phyloP scores from a whole-genome alignment of 2,113 vertebrate species.

The Rafetus swinhoei region DNA sequence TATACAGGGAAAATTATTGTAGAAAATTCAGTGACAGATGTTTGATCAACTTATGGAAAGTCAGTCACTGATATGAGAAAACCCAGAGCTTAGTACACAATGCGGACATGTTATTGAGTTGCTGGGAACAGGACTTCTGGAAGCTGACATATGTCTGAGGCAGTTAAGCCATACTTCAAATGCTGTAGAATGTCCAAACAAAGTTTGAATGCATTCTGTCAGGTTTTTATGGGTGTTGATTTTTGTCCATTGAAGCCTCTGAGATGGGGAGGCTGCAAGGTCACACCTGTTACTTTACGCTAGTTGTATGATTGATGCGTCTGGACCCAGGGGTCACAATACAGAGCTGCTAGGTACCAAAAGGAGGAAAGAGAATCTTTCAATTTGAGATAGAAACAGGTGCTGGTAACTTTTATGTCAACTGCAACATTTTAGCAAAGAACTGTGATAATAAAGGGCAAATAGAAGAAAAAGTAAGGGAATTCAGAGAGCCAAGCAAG shows the following conservation, averaged over 20 bases:
- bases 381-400: conserved; percentile 71
- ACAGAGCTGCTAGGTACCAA: conserved; percentile 33
- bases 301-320: conserved; percentile 51
- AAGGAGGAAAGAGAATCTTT: conserved; percentile 50
- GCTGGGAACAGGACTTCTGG: neutral
- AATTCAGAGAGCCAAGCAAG: neutral
- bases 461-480: neutral
- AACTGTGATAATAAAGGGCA: conserved; percentile 29
- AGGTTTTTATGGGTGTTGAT: neutral
- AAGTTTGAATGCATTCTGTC: neutral
- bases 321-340: conserved; percentile 39
- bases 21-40: neutral
- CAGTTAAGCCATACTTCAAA: neutral
- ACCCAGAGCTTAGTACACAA: neutral
- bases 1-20: neutral
- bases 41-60: neutral
- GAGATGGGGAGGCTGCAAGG: conserved; percentile 22
- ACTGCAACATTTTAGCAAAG: conserved; percentile 60
- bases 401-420: conserved; percentile 65
- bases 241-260: conserved; percentile 24
- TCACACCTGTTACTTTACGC: conserved; percentile 74
- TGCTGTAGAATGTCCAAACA: neutral
- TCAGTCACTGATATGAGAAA: neutral
- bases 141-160: neutral
- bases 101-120: neutral